Percentiles rank a stretch among this genome's conserved stretches.
Conservation (phyloP, 2,888 invertebrate species). For the Cantharis lateralis region DNA sequence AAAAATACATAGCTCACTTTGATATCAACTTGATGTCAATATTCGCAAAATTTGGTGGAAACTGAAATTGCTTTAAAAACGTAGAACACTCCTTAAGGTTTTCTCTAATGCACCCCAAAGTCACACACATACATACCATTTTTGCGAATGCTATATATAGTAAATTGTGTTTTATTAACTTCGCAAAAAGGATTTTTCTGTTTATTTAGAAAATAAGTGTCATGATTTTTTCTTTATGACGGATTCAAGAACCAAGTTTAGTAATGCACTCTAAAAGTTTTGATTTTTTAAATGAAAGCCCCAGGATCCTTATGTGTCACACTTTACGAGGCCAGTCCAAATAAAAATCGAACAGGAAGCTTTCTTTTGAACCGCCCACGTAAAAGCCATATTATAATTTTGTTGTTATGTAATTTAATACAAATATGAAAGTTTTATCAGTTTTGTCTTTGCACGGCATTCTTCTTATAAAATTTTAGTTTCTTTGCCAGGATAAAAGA, state of each 20-base stretch:
- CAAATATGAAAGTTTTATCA: not conserved
- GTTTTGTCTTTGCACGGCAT: not conserved
- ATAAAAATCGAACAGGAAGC: not conserved
- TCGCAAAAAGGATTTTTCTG: constrained; percentile 30
- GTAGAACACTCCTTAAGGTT: constrained; percentile 6
- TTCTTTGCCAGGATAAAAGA: not conserved
- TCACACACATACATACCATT: constrained; percentile 16
- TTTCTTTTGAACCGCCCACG: not conserved
- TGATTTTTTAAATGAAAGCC: not conserved
- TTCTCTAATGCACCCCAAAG: constrained; percentile 18
- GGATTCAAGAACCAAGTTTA: not conserved
- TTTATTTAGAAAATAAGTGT: constrained; percentile 26
- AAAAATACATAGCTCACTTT: constrained; percentile 5
- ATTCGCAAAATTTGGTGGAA: constrained; percentile 4
- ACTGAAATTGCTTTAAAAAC: constrained; percentile 6
- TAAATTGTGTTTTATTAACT: constrained; percentile 29
- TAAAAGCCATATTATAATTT: not conserved
- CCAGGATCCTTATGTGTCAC: not conserved
- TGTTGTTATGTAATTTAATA: not conserved
- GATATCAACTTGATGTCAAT: constrained; percentile 8
- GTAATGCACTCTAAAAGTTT: not conserved
- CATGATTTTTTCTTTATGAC: constrained; percentile 5
- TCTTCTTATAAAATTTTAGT: not conserved
- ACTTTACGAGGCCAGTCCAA: not conserved
- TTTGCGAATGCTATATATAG: constrained; percentile 13